These are phyloP conservation scores for Rhinella marina DNA, from an alignment of 2,797 vertebrate species.

Conservation along the genomic window DNA sequence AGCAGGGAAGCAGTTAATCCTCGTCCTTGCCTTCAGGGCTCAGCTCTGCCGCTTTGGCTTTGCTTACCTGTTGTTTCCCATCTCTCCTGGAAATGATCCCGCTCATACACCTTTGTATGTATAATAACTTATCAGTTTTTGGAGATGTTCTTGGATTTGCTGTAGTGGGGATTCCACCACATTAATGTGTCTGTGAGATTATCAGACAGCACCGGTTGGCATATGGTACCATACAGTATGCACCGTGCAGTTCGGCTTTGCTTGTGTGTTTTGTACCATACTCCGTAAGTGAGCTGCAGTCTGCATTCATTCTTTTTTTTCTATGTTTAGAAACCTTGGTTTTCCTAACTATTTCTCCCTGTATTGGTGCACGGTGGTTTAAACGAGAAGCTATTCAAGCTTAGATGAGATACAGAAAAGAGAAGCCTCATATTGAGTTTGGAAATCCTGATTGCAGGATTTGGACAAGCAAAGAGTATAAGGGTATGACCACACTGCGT, in stretches of 20 bases:
- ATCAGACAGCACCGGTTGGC: background rate
- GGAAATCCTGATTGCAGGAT: background rate
- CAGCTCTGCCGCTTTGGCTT: background rate
- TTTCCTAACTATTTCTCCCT: background rate
- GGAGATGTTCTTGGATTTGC: background rate
- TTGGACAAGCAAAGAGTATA: background rate
- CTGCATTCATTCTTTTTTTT: too few relatives aligned
- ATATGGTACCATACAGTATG: background rate
- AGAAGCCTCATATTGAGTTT: background rate
- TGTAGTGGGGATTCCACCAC: background rate
- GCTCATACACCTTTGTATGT: background rate
- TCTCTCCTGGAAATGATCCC: background rate
- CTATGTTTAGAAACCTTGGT: background rate
- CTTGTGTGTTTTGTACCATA: background rate
- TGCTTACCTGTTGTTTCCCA: background rate
- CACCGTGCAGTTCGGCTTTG: background rate
- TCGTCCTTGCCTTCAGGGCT: background rate
- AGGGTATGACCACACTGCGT: too few relatives aligned
- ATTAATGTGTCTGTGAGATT: background rate
- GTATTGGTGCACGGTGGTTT: background rate
- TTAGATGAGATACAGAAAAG: background rate
- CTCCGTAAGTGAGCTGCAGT: too few relatives aligned
- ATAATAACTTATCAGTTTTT: background rate
- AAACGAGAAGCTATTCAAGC: too few relatives aligned
- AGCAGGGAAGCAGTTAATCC: background rate